Base-by-base conservation (phyloP, 2,113 vertebrate genomes). In the Lepisosteus oculatus region DNA sequence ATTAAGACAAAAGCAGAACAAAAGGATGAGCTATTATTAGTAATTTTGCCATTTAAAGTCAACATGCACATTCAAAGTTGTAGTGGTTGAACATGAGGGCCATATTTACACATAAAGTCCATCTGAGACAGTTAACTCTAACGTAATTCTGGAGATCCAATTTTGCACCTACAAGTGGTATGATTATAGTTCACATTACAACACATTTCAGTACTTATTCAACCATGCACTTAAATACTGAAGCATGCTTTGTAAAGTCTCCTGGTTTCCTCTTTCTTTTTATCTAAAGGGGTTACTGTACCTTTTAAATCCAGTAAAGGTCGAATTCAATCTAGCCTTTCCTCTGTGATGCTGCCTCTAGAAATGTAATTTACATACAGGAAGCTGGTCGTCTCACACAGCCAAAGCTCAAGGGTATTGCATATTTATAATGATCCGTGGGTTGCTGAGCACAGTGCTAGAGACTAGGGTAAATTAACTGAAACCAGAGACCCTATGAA, bases 371-470 rank as follows among this genome's bases (percentile, higher is more conserved):
- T 47, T 47, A 17, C 61, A 68, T 64, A 57, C 42, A 65, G 70
- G 54, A 64, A 62, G 17, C 41, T 55, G 44, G 67, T 13, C 55
- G 8, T 11, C n/a, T 12, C 71, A 11, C 42, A 3, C 14, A 15
- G 61, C 66, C 42, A 56, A 51, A 75, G 74, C 74, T 54, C 69
- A 6, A 57, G 55, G 65, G 68, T 63, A 68, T 73, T 67, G 51
- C 65, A 51, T 56, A 73, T 72, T 69, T 54, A 61, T 43, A 73
- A 68, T 59, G 77, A 77, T 73, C 42, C 57, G n/a, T 61, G 65
- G 69, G 68, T 73, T 15, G 55, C 73, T 55, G 70, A 69, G 63
- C 68, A 61, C 65, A 70, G 64, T 15, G 57, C 42, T 65, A 41
- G 8, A 65, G 17, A 65, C 62, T 12, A 41, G 3, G 42, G 62